Percentiles rank a stretch among this genome's conserved stretches.
Evolutionary conservation across 2,113 vertebrate genomes (phyloP).

Genomic region (Zonotrichia leucophrys): DNA sequence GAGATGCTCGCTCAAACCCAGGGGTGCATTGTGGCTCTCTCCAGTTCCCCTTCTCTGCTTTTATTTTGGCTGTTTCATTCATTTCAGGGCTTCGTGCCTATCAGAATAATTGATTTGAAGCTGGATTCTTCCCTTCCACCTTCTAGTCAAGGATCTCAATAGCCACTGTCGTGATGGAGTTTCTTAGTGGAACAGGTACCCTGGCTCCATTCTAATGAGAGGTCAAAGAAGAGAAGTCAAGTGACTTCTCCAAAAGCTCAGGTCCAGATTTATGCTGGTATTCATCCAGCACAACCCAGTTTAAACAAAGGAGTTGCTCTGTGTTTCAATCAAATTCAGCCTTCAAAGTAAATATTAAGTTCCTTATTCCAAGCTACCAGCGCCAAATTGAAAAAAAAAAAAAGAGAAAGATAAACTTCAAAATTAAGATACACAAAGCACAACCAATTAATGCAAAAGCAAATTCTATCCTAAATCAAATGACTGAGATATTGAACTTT

Average conservation of each 20-base stretch:
- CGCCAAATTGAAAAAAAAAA: not conserved
- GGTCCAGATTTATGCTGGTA: not conserved
- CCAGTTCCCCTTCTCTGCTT: not conserved
- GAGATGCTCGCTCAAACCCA: not conserved
- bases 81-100: not conserved
- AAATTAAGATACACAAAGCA: not conserved
- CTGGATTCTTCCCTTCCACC: not conserved
- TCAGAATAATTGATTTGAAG: not conserved
- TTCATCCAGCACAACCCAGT: not conserved
- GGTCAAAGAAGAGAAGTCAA: not conserved
- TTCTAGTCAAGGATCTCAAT: not conserved
- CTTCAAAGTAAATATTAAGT: not conserved
- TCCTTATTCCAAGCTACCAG: not conserved
- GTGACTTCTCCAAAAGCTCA: not conserved
- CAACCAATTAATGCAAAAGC: not conserved
- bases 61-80: not conserved
- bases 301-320: not conserved
- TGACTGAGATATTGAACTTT: not conserved
- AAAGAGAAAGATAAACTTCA: not conserved
- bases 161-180: accelerated
- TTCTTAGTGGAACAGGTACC: not conserved
- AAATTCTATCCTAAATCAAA: not conserved
- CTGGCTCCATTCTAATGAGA: not conserved
- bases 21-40: not conserved
- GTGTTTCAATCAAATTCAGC: not conserved